Evolutionary conservation across 2,113 vertebrate species (phyloP).

Genomic region (Corythaeola cristata): DNA sequence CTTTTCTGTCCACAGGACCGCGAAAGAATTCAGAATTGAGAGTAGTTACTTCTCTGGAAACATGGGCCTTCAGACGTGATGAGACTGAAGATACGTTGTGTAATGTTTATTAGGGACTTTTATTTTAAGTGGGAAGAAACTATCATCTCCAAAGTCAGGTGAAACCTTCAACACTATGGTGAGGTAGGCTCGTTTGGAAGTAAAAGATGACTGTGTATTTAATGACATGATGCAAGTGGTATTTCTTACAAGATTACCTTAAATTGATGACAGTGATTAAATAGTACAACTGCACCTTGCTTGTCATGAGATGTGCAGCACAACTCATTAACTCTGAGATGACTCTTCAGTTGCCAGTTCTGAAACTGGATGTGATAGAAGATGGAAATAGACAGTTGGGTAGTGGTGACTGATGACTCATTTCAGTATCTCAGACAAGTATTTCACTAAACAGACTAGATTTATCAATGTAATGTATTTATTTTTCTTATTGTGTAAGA

Average conservation of each 20-base stretch:
- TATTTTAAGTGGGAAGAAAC: not conserved
- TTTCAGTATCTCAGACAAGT: conserved; percentile 19
- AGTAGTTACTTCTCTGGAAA: not conserved
- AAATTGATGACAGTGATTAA: not conserved
- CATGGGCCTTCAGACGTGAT: not conserved
- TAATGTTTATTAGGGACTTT: not conserved
- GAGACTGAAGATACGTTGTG: not conserved
- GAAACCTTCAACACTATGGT: not conserved
- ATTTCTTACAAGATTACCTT: not conserved
- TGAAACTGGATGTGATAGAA: not conserved
- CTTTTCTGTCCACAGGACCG: not conserved
- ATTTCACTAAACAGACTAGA: conserved; percentile 15
- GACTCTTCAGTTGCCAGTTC: not conserved
- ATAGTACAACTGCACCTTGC: not conserved
- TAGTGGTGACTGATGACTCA: not conserved
- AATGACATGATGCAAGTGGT: not conserved
- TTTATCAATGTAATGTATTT: conserved; percentile 8
- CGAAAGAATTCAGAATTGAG: not conserved
- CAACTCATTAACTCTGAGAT: not conserved
- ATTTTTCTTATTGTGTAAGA: not conserved
- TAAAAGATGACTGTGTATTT: not conserved
- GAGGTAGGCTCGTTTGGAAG: not conserved
- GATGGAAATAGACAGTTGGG: not conserved
- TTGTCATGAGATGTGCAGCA: not conserved
- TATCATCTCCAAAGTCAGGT: not conserved